Percentiles rank a stretch among this genome's conserved stretches.
Evolutionary conservation across 1,140 invertebrate species (phyloP).

Genomic region (Dolichoris vasculosae): DNA sequence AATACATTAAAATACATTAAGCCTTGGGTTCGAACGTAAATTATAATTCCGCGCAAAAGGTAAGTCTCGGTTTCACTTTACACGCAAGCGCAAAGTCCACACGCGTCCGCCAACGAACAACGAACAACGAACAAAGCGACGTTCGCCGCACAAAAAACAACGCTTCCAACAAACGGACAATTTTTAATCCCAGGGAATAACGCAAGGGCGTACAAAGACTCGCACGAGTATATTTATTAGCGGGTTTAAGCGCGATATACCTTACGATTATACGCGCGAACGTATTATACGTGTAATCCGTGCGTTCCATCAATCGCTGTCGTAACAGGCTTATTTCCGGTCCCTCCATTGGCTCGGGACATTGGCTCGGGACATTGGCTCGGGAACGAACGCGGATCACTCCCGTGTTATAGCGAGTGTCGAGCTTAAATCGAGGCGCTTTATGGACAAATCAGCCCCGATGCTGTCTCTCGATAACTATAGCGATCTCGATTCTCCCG

Average conservation of each 20-base stretch:
- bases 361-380: too few species aligned
- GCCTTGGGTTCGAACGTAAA: not conserved
- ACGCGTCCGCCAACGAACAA: too few species aligned
- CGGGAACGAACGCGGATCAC: not conserved
- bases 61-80: not conserved
- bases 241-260: not conserved
- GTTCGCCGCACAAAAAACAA: not conserved
- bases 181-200: not conserved
- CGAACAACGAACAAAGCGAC: not conserved
- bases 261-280: slow-evolving; percentile 4
- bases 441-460: slow-evolving; percentile 5
- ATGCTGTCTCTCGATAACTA: not conserved
- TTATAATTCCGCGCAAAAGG: not conserved
- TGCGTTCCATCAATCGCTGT: slow-evolving; percentile 21
- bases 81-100: not conserved
- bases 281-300: slow-evolving; percentile 20
- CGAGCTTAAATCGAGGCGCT: not conserved
- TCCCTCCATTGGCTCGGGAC: not conserved
- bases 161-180: not conserved
- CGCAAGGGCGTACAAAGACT: not conserved
- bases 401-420: not conserved
- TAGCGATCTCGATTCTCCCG: not conserved
- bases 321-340: not conserved
- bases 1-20: not conserved
- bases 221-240: not conserved